Conservation (phyloP, 2,888 invertebrate species). For the Siphlonurus alternatus region DNA sequence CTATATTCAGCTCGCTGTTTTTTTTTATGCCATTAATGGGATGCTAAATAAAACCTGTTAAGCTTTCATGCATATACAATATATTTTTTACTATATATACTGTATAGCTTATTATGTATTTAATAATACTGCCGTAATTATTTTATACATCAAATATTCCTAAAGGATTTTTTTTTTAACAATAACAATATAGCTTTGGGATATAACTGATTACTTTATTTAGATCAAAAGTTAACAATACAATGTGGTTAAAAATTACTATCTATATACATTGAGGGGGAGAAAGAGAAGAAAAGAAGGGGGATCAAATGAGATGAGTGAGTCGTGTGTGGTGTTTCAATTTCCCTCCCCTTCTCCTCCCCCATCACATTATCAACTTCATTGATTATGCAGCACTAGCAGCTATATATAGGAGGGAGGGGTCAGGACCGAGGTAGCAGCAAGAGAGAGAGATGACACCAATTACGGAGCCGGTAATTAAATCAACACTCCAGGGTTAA, state of each 20-base stretch:
- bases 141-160: too few species aligned
- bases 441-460: constrained; percentile 13
- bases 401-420: constrained; percentile 1
- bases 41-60: too few species aligned
- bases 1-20: too few species aligned
- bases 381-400: neutral
- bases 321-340: neutral
- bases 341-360: neutral
- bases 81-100: too few species aligned
- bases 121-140: too few species aligned
- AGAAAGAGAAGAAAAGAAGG: neutral
- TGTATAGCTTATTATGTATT: too few species aligned
- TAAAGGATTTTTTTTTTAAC: too few species aligned
- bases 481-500: constrained; percentile 17
- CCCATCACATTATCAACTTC: neutral
- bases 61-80: too few species aligned
- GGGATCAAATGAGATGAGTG: too few species aligned
- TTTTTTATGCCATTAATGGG: too few species aligned
- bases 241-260: neutral
- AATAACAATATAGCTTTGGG: neutral
- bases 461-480: constrained; percentile 17
- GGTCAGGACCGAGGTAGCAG: constrained; percentile 6
- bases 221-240: neutral
- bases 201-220: neutral
- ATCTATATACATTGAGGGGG: too few species aligned